phyloP scores from a whole-genome alignment of 2,113 vertebrate species.

The Corvus hawaiiensis region DNA sequence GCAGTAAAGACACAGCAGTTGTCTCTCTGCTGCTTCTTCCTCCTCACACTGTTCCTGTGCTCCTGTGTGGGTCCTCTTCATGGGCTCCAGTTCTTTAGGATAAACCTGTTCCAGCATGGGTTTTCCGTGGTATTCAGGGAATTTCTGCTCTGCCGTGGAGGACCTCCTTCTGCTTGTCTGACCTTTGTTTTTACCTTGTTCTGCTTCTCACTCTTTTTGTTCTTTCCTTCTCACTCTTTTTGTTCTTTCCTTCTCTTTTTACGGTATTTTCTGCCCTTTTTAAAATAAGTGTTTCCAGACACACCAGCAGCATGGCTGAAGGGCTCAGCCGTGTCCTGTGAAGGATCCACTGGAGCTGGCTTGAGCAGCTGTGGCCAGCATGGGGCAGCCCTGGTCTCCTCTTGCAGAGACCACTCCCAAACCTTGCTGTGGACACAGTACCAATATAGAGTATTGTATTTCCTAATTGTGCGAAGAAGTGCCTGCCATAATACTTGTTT shows the following conservation, averaged over 20 bases:
- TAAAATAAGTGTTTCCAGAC: background rate
- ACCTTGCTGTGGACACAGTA: background rate
- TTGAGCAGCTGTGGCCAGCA: background rate
- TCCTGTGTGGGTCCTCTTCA: background rate
- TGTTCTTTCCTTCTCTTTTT: background rate
- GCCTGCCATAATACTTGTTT: background rate
- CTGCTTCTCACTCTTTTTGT: background rate
- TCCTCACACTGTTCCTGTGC: background rate
- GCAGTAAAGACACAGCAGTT: background rate
- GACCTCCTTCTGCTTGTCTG: background rate
- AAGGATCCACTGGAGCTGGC: background rate
- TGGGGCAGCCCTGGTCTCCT: background rate
- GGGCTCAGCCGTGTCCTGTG: background rate
- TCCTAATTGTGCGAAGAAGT: background rate
- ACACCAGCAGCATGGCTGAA: background rate
- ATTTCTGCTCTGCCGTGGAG: background rate
- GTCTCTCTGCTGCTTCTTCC: background rate
- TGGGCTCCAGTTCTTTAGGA: background rate
- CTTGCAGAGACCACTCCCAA: background rate
- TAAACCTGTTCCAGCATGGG: background rate
- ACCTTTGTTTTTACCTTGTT: background rate
- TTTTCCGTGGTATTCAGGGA: background rate
- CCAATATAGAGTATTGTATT: background rate
- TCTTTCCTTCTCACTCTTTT: background rate
- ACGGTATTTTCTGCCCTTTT: background rate